phyloP scores from a whole-genome alignment of 2,888 invertebrate genomes.

The Mythimna albipuncta region DNA sequence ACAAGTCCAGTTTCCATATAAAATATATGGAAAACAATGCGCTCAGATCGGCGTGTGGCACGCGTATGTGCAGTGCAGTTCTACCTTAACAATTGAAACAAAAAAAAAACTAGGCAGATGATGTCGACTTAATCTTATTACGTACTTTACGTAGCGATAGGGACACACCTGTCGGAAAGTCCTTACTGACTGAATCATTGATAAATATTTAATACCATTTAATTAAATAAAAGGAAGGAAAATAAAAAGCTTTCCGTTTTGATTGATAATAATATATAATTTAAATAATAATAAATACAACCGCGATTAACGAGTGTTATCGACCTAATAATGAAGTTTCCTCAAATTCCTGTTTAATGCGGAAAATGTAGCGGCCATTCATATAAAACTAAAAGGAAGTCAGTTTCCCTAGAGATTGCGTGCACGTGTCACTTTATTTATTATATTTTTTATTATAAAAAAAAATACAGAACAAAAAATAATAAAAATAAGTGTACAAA shows the following conservation, averaged over 20 bases:
- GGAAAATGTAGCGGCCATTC: background rate
- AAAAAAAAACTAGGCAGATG: too few species aligned
- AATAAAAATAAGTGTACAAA: too few species aligned
- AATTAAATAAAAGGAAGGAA: conserved; percentile 8
- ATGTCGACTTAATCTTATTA: too few species aligned
- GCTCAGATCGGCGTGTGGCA: too few species aligned
- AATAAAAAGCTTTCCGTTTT: background rate
- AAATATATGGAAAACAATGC: too few species aligned
- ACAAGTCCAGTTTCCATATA: too few species aligned
- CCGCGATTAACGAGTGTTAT: background rate
- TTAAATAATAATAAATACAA: background rate
- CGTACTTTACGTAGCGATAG: background rate
- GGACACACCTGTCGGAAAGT: conserved; percentile 9
- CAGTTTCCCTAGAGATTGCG: background rate
- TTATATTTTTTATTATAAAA: too few species aligned
- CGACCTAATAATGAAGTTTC: background rate
- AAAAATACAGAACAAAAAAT: too few species aligned
- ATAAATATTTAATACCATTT: conserved; percentile 1
- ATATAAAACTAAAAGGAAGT: background rate
- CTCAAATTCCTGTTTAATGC: background rate
- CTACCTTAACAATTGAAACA: too few species aligned
- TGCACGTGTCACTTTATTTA: too few species aligned
- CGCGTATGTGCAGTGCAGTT: too few species aligned
- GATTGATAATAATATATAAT: conserved; percentile 12
- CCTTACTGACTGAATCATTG: background rate